Conservation (phyloP, 2,113 vertebrate genomes). For the Perca fluviatilis region DNA sequence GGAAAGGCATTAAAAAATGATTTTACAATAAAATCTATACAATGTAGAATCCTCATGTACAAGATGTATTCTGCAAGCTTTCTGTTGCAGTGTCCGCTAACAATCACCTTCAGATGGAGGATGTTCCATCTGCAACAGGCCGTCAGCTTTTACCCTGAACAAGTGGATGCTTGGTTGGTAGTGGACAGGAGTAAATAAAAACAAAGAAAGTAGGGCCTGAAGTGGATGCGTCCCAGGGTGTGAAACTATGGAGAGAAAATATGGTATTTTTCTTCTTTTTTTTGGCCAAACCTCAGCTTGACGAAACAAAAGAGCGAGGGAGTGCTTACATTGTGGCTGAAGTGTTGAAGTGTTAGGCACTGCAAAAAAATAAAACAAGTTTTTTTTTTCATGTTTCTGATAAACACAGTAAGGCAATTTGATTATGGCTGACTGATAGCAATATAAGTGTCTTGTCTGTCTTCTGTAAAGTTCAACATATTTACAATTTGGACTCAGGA, state of each 20-base stretch:
- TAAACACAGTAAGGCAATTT: conserved; percentile 83
- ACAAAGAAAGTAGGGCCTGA: background rate
- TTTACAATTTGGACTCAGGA: conserved; percentile 72
- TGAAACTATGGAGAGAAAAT: conserved; percentile 20
- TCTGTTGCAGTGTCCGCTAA: background rate
- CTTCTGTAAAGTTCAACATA: conserved; percentile 57
- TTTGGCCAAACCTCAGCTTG: conserved; percentile 58
- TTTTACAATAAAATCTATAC: conserved; percentile 44
- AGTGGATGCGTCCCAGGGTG: conserved; percentile 29
- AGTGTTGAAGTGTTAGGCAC: conserved; percentile 81
- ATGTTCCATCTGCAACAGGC: background rate
- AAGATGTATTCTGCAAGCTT: background rate
- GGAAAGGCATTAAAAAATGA: conserved; percentile 41
- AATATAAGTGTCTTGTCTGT: conserved; percentile 57
- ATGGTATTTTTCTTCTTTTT: conserved; percentile 28
- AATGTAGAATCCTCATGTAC: conserved; percentile 30
- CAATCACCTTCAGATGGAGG: conserved; percentile 6
- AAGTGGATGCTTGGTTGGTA: conserved; percentile 1
- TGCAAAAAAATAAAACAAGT: conserved; percentile 60
- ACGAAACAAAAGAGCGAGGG: conserved; percentile 50
- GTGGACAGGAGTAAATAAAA: background rate
- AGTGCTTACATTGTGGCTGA: conserved; percentile 80
- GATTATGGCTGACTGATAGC: conserved; percentile 76
- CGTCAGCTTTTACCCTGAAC: background rate
- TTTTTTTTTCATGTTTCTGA: conserved; percentile 57